These are phyloP conservation scores for Mus spicilegus DNA, from an alignment of 2,113 vertebrate genomes.

Conservation along the genomic window DNA sequence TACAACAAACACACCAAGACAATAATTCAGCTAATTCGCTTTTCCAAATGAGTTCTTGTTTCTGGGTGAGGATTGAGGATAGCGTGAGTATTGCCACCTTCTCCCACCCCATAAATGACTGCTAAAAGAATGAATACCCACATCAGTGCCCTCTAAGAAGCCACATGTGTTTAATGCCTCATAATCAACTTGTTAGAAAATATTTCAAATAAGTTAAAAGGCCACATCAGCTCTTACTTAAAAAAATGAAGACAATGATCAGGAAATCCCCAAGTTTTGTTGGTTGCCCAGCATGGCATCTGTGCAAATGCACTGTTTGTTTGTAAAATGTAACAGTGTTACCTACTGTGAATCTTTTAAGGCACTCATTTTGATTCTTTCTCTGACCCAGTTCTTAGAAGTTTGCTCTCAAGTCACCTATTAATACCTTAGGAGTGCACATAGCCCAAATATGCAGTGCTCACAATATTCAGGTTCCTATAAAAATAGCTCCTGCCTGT, in stretches of 20 bases:
- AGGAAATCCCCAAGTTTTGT: not conserved
- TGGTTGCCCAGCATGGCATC: not conserved
- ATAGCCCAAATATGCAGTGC: not conserved
- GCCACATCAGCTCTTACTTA: not conserved
- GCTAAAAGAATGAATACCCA: not conserved
- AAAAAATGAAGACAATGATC: not conserved
- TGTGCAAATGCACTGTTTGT: not conserved
- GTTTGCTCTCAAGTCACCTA: conserved; percentile 64
- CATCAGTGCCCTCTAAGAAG: not conserved
- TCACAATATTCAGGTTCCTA: conserved; percentile 40
- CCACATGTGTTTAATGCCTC: not conserved
- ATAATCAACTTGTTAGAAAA: conserved; percentile 10
- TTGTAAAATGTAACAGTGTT: not conserved
- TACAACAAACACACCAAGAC: not conserved
- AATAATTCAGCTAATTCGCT: not conserved
- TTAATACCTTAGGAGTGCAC: conserved; percentile 68
- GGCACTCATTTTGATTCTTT: conserved; percentile 47
- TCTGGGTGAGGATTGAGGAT: not conserved
- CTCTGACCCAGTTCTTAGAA: conserved; percentile 70
- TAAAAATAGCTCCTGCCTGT: conserved; percentile 39
- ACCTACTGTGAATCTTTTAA: not conserved
- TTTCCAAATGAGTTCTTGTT: not conserved
- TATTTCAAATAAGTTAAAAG: conserved; percentile 18
- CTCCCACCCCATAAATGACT: not conserved
- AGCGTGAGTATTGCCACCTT: not conserved